phyloP scores from a whole-genome alignment of 2,113 vertebrate species.

The Thunnus thynnus region DNA sequence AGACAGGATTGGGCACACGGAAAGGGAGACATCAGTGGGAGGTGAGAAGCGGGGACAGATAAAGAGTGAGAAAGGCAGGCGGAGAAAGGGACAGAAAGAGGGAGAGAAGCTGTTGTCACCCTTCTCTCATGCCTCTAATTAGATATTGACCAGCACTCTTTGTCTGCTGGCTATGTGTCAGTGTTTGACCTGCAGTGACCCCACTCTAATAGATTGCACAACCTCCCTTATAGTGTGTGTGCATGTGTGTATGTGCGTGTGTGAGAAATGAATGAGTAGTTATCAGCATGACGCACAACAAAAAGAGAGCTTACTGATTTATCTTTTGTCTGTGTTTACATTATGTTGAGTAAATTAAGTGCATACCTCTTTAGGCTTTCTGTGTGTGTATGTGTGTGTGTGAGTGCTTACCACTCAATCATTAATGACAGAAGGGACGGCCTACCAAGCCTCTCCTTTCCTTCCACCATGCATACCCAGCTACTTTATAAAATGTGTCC shows the following conservation, averaged over 20 bases:
- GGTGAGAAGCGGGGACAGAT: slow-evolving; percentile 58
- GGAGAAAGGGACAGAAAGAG: slow-evolving; percentile 28
- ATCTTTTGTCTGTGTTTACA: slow-evolving; percentile 30
- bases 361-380: slow-evolving; percentile 1
- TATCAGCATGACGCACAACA: slow-evolving; percentile 37
- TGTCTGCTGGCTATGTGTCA: slow-evolving; percentile 65
- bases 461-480: background rate
- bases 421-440: slow-evolving; percentile 21
- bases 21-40: slow-evolving; percentile 64
- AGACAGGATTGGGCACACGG: slow-evolving; percentile 54
- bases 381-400: background rate
- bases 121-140: slow-evolving; percentile 74
- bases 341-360: slow-evolving; percentile 4
- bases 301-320: slow-evolving; percentile 10
- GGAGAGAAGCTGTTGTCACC: slow-evolving; percentile 22
- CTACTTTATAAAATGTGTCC: background rate
- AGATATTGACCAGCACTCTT: slow-evolving; percentile 80
- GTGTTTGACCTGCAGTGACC: slow-evolving; percentile 63
- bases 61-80: slow-evolving; percentile 42
- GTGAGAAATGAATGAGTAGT: slow-evolving; percentile 29
- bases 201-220: slow-evolving; percentile 70
- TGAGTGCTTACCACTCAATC: slow-evolving; percentile 15
- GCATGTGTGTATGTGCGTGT: background rate
- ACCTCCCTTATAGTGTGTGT: slow-evolving; percentile 34
- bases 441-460: background rate